Evolutionary conservation across 2,888 invertebrate species (phyloP), one percentile per base, ranked within the genome.

Genomic region (Bimastos eiseni): DNA sequence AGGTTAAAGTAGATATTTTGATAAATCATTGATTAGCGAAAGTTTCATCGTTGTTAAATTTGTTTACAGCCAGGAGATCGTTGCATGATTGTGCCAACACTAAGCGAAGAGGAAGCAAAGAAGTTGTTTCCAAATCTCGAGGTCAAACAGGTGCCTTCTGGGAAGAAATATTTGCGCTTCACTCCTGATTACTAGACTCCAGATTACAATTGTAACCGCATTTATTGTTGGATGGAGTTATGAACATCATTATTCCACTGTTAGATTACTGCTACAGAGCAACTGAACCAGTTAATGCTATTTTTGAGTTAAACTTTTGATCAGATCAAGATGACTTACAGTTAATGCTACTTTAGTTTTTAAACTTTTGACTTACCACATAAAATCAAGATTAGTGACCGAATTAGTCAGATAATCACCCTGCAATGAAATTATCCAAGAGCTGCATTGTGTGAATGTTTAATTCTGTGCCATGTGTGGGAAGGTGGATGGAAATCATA

Each of bases 41-140:
- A 49, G 5, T 49, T 49, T 24, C 49, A 49, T n/a, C 6, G 30
- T 70, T 70, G n/a, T n/a, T 70, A 1, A 70, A 17, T 49, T 83
- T 19, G n/a, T 90, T 91, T 44, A 41, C 94, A 98, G 97, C 95
- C 96, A 94, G 98, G 98, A 15, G 97, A 97, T 6, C 96, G 97
- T 38, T 98, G 98, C 93, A 98, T 99, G 98, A 97, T 99, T 49
- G 96, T 98, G 92, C 99, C 99, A 0, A 96, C 96, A 0, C 96
- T 98, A 0, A 96, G 96, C 0, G 96, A 96, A 13, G 97, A 97
- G 34, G 97, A 98, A 93, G 96, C 97, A 11, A 95, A 96, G 37
- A 95, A 95, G 90, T 95, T 97, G 70, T 98, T 98, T 94, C 97
- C 97, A 0, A 96, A 96, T 44, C 95, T 97, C 19, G 95, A 96